Conservation (phyloP, 2,888 invertebrate species). For the Ditula angustiorana region DNA sequence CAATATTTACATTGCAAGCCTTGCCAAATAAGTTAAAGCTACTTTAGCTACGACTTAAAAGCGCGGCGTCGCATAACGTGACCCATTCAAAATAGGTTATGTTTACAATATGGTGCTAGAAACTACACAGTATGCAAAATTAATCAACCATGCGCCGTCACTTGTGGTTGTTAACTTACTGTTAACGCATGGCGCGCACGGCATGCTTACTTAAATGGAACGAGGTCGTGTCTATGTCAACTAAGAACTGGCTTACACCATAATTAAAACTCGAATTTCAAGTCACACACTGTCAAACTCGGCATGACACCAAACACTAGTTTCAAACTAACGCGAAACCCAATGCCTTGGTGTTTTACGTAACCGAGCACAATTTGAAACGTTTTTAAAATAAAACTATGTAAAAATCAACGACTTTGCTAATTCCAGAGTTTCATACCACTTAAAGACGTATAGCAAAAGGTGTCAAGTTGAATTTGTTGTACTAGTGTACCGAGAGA, state of each 20-base stretch:
- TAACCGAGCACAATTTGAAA: no score
- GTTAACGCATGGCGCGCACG: slow-evolving; percentile 7
- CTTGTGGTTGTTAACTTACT: slow-evolving; percentile 6
- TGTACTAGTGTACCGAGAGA: no score
- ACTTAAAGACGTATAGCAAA: no score
- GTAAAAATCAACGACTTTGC: no score
- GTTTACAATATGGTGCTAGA: slow-evolving; percentile 8
- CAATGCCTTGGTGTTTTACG: no score
- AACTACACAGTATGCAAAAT: slow-evolving; percentile 28
- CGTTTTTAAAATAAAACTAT: no score
- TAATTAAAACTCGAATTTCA: slow-evolving; percentile 21
- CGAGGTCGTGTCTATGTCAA: slow-evolving; percentile 33
- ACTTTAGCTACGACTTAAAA: background rate
- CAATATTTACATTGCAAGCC: background rate
- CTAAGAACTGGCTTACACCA: slow-evolving; percentile 8
- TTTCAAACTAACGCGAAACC: background rate
- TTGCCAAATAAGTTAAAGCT: background rate
- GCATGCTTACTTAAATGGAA: slow-evolving; percentile 23
- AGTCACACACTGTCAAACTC: background rate
- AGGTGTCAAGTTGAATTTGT: no score
- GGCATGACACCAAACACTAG: background rate
- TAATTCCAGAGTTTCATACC: no score
- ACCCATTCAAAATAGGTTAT: slow-evolving; percentile 18
- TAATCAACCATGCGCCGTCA: slow-evolving; percentile 22
- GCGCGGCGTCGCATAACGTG: background rate